Evolutionary conservation across 2,888 invertebrate genomes (phyloP), one percentile per base, ranked within the genome.

Genomic region (Serrognathus titanus): DNA sequence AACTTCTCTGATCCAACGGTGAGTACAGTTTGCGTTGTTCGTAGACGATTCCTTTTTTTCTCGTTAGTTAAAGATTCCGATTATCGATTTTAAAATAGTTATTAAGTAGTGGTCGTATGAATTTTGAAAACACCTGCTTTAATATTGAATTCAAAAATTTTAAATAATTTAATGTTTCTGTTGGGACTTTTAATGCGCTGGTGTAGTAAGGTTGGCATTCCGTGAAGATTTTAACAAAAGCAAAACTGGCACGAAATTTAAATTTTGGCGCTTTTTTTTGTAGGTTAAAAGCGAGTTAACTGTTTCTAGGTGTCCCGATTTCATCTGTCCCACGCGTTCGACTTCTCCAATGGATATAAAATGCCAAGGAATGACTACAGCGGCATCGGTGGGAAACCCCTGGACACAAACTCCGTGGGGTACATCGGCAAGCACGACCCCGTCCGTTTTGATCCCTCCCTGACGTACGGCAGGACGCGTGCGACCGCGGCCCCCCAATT

Each of bases 381-480:
- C 16, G 89, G 85, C 3, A 80, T 85, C 5, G 88, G 87, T 0
- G 83, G 83, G 2, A 76, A 79, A 5, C 83, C 83, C 43, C 79
- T 85, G 35, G 84, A 84, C 61, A 80, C 82, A 5, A 82, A 86
- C 62, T 84, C 85, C 62, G 83, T 85, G 36, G 82, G 82, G 13
- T 84, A 83, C 61, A 78, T 83, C 2, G 74, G 79, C 48, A 76
- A 80, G 0, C 75, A 79, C 8, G 83, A 84, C 68, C 78, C 82
- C 3, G 78, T 82, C 57, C 81, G 79, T 78, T 85, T 75, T 58
- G 87, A 90, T 69, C 88, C 89, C 0, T 84, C 86, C 0, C 74
- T 89, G 62, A 88, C 85, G 0, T 90, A 90, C 16, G 89, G 89
- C 2, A 78, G 86, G 10, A 82, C 83, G 45, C 84, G 85, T 71